phyloP scores from a whole-genome alignment of 2,888 invertebrate species.

The Protodeltote pygarga region DNA sequence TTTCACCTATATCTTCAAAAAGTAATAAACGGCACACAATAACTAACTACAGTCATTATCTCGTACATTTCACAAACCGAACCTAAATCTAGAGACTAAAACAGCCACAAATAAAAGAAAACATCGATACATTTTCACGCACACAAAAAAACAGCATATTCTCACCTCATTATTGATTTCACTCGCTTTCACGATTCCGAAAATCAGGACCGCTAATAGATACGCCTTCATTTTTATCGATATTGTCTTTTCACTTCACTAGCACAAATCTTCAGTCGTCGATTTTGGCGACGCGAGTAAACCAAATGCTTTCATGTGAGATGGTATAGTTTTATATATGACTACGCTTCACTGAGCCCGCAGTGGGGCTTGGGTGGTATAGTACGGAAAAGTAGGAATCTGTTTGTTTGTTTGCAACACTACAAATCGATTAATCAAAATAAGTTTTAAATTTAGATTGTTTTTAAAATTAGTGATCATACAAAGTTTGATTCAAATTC shows the following conservation, averaged over 20 bases:
- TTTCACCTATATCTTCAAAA: too few relatives aligned
- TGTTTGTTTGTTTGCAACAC: constrained; percentile 27
- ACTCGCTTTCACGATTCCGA: constrained; percentile 75
- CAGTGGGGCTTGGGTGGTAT: constrained; percentile 64
- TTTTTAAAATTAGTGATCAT: too few relatives aligned
- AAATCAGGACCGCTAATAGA: constrained; percentile 71
- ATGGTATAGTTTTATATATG: constrained; percentile 75
- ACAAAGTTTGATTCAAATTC: too few relatives aligned
- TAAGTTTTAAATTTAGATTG: too few relatives aligned
- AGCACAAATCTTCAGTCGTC: constrained; percentile 53
- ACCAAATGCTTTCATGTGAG: constrained; percentile 75
- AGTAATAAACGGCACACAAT: too few relatives aligned
- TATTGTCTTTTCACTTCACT: constrained; percentile 72
- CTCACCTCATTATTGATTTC: constrained; percentile 77
- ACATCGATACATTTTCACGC: background rate
- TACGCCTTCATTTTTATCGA: constrained; percentile 72
- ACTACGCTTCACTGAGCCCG: constrained; percentile 61
- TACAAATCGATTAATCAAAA: too few relatives aligned
- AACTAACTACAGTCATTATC: too few relatives aligned
- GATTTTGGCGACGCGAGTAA: constrained; percentile 49
- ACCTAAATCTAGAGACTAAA: too few relatives aligned
- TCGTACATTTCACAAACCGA: too few relatives aligned
- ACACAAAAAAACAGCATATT: background rate
- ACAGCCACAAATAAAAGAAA: too few relatives aligned
- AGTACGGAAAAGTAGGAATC: background rate